Evolutionary conservation across 1,140 invertebrate species (phyloP).

Genomic region (Micrasema minimum): DNA sequence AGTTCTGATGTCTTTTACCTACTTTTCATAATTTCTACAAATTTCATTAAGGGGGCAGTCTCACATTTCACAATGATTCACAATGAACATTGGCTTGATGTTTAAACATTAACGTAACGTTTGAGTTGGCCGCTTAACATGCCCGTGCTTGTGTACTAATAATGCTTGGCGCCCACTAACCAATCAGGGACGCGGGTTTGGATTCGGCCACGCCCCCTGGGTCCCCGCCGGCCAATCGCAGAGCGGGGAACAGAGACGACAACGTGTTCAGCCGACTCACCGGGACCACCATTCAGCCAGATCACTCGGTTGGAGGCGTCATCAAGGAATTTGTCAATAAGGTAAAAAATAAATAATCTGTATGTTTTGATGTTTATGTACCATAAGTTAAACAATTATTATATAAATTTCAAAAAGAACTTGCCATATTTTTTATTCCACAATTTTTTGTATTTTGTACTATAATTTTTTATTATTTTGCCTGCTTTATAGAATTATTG

Average conservation of each 20-base stretch:
- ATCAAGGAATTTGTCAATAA: conserved; percentile 75
- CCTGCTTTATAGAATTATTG: too few relatives aligned
- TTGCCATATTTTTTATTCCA: too few relatives aligned
- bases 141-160: conserved; percentile 54
- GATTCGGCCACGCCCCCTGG: conserved; percentile 70
- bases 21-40: too few relatives aligned
- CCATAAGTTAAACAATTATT: too few relatives aligned
- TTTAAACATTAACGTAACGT: conserved; percentile 1
- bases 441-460: too few relatives aligned
- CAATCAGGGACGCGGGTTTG: conserved; percentile 59
- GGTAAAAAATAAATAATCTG: conserved; percentile 6
- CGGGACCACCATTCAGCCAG: conserved; percentile 66
- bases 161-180: conserved; percentile 55
- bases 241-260: conserved; percentile 72
- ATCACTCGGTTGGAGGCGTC: conserved; percentile 71
- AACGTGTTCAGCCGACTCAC: conserved; percentile 86
- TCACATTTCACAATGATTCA: conserved; percentile 11
- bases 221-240: conserved; percentile 73
- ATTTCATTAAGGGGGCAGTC: too few relatives aligned
- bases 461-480: too few relatives aligned
- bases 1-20: too few relatives aligned
- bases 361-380: conserved; percentile 56
- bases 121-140: conserved; percentile 44
- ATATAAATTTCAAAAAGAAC: too few relatives aligned
- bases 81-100: not conserved